Base-by-base conservation (phyloP, 1,140 invertebrate species). In the Ruditapes philippinarum region DNA sequence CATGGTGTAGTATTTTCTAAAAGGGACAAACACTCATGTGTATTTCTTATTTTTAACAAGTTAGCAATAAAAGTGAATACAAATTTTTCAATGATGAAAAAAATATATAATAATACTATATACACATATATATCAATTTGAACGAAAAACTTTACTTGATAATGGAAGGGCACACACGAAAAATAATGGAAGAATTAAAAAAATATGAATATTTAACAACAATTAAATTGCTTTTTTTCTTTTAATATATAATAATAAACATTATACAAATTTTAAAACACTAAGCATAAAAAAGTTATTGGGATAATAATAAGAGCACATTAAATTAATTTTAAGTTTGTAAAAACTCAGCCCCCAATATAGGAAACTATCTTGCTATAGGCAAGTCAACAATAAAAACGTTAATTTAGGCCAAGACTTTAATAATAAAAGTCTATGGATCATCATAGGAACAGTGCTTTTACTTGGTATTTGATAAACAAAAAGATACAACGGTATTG, bases 81-180 rank as follows among this genome's bases (percentile, higher is more conserved):
- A n/a, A 70, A 31, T 40, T 38, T 40, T 12, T 3, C 65, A 70
- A 70, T 40, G 38, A 45, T 70, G 17, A 4, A 17, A 25, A 28
- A 38, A 70, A 70, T n/a, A n/a, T n/a, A n/a, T n/a, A n/a, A n/a
- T 70, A 70, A 70, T 70, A 70, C 33, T 70, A 70, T 70, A 38
- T 70, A 70, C 65, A 70, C 5, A 19, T 7, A 60, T 60, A n/a
- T 38, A 70, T 70, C 33, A 70, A 70, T 38, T 70, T 22, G 14
- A 28, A 33, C 60, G 5, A 70, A 62, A 62, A 62, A 57, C 7
- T 62, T 28, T 11, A 28, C n/a, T n/a, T 70, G 17, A 19, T 22
- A 70, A 38, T 70, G 33, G n/a, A 57, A 57, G 54, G 54, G 54
- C 42, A 45, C n/a, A n/a, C 45, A 49, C n/a, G n/a, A 4, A 28